Conservation (phyloP, 2,113 vertebrate species). For the Chrysochloris asiatica region DNA sequence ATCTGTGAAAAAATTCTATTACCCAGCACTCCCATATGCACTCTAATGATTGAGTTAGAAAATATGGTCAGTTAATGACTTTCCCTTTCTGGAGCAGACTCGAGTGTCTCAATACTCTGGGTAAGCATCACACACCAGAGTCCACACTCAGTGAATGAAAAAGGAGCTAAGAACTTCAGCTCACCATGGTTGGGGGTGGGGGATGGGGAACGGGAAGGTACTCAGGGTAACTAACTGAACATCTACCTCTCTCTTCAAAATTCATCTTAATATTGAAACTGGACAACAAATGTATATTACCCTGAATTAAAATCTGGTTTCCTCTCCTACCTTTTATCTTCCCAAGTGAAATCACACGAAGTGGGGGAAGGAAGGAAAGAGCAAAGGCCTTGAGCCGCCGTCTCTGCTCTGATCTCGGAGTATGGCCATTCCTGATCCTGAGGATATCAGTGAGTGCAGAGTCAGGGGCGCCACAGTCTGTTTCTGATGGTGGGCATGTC, state of each 20-base stretch:
- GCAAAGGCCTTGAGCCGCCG: background rate
- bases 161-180: background rate
- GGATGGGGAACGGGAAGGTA: background rate
- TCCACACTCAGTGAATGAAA: background rate
- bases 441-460: background rate
- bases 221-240: background rate
- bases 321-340: background rate
- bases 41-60: background rate
- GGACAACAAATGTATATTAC: background rate
- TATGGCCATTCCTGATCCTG: background rate
- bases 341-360: background rate
- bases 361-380: background rate
- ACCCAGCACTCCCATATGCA: no score
- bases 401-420: background rate
- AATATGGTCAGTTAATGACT: background rate
- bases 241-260: background rate
- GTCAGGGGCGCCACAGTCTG: background rate
- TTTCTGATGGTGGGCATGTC: background rate
- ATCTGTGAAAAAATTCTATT: no score
- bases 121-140: background rate
- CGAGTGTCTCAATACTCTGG: no score
- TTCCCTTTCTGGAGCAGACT: background rate
- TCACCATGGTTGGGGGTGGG: background rate
- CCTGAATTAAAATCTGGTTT: slow-evolving; percentile 2
- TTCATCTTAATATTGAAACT: background rate